A percentile compares a stretch with the other conserved stretches of the same genome.
Evolutionary conservation across 2,888 invertebrate genomes (phyloP).

Genomic region (Dryadula phaetusa): DNA sequence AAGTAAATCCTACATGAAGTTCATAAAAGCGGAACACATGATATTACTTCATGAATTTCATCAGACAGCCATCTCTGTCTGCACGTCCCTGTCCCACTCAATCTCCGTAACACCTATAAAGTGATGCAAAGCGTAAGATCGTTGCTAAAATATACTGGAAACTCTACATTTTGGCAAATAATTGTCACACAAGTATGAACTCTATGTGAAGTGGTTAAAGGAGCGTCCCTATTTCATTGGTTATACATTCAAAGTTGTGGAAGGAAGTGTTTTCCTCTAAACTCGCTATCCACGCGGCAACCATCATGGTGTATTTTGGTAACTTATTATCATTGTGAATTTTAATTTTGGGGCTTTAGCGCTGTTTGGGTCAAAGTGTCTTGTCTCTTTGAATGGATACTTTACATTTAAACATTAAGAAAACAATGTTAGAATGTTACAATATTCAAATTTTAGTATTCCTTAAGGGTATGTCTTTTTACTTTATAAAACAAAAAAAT

Average conservation of each 20-base stretch:
- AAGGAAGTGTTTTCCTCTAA: constrained; percentile 69
- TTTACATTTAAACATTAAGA: not conserved
- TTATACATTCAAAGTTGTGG: constrained; percentile 49
- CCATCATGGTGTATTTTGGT: constrained; percentile 45
- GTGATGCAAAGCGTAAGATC: constrained; percentile 80
- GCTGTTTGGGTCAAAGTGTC: not conserved
- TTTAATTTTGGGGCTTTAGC: constrained; percentile 17
- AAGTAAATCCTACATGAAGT: constrained; percentile 29
- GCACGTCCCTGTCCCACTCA: constrained; percentile 50
- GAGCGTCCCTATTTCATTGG: constrained; percentile 17
- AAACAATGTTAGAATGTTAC: not conserved
- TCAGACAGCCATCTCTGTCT: constrained; percentile 52
- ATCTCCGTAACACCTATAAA: constrained; percentile 80
- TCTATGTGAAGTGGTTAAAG: constrained; percentile 41
- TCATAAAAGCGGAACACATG: constrained; percentile 28
- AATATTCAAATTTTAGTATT: not conserved
- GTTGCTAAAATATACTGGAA: constrained; percentile 53
- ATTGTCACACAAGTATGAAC: constrained; percentile 44
- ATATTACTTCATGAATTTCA: constrained; percentile 55
- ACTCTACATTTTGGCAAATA: constrained; percentile 31
- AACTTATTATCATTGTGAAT: constrained; percentile 39
- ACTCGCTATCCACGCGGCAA: constrained; percentile 61
- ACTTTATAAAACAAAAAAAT: not conserved
- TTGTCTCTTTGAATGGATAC: not conserved
- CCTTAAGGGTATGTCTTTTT: no score